Evolutionary conservation across 1,140 invertebrate genomes (phyloP).

Genomic region (Temnothorax nylanderi): DNA sequence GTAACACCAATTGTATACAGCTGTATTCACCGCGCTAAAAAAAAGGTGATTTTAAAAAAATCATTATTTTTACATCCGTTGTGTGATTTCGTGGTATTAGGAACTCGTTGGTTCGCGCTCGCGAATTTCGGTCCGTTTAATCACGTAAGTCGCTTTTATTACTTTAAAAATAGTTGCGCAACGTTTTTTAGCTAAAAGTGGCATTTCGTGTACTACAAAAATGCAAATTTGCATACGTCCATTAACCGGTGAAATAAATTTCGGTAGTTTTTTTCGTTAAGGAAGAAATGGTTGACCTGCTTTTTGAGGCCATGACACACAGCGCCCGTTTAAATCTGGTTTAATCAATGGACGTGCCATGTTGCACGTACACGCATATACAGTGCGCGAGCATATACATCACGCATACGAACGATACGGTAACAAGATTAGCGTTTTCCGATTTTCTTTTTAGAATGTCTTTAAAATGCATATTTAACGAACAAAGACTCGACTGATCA

Average conservation of each 20-base stretch:
- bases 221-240: conserved; percentile 32
- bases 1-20: not conserved
- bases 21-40: not conserved
- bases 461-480: not conserved
- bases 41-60: not conserved
- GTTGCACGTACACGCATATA: not conserved
- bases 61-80: not conserved
- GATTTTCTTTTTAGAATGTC: not conserved
- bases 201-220: conserved; percentile 33
- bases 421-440: not conserved
- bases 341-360: conserved; percentile 52
- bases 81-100: not conserved
- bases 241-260: conserved; percentile 45
- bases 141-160: not conserved
- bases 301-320: conserved; percentile 52
- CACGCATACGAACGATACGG: not conserved
- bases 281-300: conserved; percentile 47
- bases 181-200: not conserved
- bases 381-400: not conserved
- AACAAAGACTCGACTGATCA: not conserved
- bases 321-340: conserved; percentile 29
- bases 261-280: conserved; percentile 19
- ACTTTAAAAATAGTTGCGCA: not conserved
- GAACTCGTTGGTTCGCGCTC: not conserved
- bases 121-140: not conserved